Conservation (phyloP, 2,113 vertebrate species). For the Artemisiospiza belli region DNA sequence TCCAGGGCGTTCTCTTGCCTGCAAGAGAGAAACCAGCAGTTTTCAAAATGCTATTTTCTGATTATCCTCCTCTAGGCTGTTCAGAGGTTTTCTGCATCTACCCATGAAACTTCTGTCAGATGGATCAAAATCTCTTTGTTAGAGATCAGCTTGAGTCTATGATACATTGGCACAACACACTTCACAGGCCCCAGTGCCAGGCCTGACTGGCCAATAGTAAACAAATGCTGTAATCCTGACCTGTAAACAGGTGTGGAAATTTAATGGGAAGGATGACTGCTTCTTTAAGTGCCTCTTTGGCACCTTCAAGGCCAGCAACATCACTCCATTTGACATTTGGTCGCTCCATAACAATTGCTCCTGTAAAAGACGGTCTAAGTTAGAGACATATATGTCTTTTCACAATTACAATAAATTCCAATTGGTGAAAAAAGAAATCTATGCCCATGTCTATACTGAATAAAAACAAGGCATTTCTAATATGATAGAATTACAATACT, state of each 20-base stretch:
- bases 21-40: neutral
- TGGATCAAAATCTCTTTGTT: neutral
- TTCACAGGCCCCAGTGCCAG: neutral
- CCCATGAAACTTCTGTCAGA: neutral
- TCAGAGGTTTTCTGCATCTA: neutral
- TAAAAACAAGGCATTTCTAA: neutral
- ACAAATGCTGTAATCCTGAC: slow-evolving; percentile 65
- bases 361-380: slow-evolving; percentile 66
- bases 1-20: slow-evolving; percentile 98
- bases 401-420: neutral
- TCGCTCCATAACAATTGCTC: slow-evolving; percentile 96
- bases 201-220: neutral
- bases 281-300: slow-evolving; percentile 97
- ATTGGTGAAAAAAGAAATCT: neutral
- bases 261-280: slow-evolving; percentile 98
- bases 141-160: neutral
- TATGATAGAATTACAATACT: neutral
- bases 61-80: neutral
- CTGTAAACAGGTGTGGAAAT: slow-evolving; percentile 98
- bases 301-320: slow-evolving; percentile 94
- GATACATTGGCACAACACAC: neutral
- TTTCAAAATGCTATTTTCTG: neutral
- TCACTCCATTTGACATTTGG: slow-evolving; percentile 96
- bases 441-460: neutral
- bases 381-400: neutral